Conservation (phyloP, 2,113 vertebrate genomes). For the Prinia subflava region DNA sequence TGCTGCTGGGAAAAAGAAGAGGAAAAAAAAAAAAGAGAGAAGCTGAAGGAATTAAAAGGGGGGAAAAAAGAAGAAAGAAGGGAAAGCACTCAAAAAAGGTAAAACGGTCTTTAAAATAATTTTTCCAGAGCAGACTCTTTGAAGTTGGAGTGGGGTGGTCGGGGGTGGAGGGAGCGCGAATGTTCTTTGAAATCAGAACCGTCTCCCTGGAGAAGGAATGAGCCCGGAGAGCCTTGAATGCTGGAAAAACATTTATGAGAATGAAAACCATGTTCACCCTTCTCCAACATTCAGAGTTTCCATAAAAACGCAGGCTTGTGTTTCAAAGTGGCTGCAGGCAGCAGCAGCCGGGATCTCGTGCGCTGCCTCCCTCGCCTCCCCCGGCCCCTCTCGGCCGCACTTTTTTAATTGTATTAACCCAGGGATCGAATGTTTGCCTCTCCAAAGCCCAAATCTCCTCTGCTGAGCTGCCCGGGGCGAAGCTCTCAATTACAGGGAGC, state of each 20-base stretch:
- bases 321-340: slow-evolving; percentile 43
- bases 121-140: slow-evolving; percentile 8
- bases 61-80: slow-evolving; percentile 12
- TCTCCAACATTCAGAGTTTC: slow-evolving; percentile 66
- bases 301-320: slow-evolving; percentile 54
- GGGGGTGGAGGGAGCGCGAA: neutral
- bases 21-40: neutral
- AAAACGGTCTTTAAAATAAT: slow-evolving; percentile 33
- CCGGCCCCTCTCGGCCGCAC: neutral
- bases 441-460: neutral
- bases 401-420: neutral
- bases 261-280: slow-evolving; percentile 59
- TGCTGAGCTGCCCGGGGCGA: neutral
- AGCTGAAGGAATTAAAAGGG: slow-evolving; percentile 24
- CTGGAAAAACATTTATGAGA: slow-evolving; percentile 60
- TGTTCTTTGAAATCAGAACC: slow-evolving; percentile 55
- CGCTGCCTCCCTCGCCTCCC: neutral
- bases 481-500: neutral
- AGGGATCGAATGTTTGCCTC: neutral
- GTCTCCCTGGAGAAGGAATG: slow-evolving; percentile 49
- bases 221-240: slow-evolving; percentile 17
- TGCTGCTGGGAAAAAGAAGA: neutral
- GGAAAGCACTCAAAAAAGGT: slow-evolving; percentile 42
- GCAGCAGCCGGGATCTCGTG: neutral
- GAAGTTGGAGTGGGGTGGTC: slow-evolving; percentile 33